phyloP scores from a whole-genome alignment of 2,113 vertebrate genomes.

The Takifugu flavidus region DNA sequence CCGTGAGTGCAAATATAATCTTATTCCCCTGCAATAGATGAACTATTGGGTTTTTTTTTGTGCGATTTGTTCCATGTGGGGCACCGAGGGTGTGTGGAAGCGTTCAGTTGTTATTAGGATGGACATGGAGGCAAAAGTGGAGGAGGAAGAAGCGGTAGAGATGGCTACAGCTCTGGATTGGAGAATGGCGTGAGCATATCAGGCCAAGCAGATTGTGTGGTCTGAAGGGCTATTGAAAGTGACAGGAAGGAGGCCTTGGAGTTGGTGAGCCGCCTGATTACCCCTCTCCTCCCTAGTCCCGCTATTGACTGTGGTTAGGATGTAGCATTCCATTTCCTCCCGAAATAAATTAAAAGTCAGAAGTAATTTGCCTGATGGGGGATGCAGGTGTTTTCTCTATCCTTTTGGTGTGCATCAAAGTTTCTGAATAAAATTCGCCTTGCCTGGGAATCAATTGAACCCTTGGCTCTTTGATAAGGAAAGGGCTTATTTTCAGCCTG shows the following conservation, averaged over 20 bases:
- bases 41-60: conserved; percentile 36
- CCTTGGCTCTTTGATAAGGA: conserved; percentile 78
- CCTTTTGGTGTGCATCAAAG: conserved; percentile 54
- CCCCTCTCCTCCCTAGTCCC: conserved; percentile 81
- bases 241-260: conserved; percentile 85
- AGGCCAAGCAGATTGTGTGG: conserved; percentile 85
- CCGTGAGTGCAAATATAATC: conserved; percentile 52
- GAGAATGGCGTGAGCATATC: conserved; percentile 81
- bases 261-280: conserved; percentile 90
- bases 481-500: conserved; percentile 90
- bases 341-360: conserved; percentile 99
- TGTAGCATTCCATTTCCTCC: conserved; percentile 97
- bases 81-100: conserved; percentile 49
- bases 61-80: conserved; percentile 48
- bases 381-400: conserved; percentile 80
- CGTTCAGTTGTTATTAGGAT: conserved; percentile 84
- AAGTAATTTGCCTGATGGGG: conserved; percentile 98
- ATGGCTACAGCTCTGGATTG: conserved; percentile 68
- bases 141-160: conserved; percentile 53
- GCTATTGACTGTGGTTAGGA: conserved; percentile 95
- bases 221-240: conserved; percentile 93
- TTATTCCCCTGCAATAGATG: conserved; percentile 30
- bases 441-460: conserved; percentile 93
- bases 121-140: conserved; percentile 62
- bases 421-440: conserved; percentile 79